Conservation (phyloP, 2,797 vertebrate genomes). For the Alcedo atthis region DNA sequence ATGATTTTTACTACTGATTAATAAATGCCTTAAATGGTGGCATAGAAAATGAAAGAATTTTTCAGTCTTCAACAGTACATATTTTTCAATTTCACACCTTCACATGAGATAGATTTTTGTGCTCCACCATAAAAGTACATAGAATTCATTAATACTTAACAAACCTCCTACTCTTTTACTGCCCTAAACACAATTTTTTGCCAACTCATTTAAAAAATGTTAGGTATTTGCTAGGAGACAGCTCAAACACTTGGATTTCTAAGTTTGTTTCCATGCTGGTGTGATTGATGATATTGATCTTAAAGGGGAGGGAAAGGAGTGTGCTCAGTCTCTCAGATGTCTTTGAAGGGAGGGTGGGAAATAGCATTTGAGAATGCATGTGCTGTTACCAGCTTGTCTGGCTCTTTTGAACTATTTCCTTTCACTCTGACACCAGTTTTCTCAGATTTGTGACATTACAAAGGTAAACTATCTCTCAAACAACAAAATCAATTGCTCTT, state of each 20-base stretch:
- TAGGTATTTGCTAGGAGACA: neutral
- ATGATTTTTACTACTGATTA: neutral
- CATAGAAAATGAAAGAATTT: neutral
- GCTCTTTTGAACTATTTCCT: neutral
- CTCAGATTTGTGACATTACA: neutral
- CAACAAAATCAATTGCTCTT: neutral
- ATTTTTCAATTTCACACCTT: neutral
- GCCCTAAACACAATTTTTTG: neutral
- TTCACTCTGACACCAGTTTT: neutral
- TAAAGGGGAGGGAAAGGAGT: neutral
- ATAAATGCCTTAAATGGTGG: neutral
- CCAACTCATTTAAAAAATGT: neutral
- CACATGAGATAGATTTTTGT: neutral
- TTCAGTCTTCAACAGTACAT: neutral
- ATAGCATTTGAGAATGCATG: neutral
- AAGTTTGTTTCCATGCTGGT: neutral
- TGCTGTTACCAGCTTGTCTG: neutral
- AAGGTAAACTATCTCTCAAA: neutral
- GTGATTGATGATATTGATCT: conserved; percentile 36
- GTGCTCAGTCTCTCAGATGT: neutral
- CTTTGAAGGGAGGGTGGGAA: neutral
- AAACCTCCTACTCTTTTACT: neutral
- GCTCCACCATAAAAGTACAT: neutral
- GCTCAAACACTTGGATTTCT: neutral
- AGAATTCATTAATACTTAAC: conserved; percentile 1